Percentiles rank a stretch among this genome's conserved stretches.
Evolutionary conservation across 2,797 vertebrate genomes (phyloP).

Genomic region (Aselliscus stoliczkanus): DNA sequence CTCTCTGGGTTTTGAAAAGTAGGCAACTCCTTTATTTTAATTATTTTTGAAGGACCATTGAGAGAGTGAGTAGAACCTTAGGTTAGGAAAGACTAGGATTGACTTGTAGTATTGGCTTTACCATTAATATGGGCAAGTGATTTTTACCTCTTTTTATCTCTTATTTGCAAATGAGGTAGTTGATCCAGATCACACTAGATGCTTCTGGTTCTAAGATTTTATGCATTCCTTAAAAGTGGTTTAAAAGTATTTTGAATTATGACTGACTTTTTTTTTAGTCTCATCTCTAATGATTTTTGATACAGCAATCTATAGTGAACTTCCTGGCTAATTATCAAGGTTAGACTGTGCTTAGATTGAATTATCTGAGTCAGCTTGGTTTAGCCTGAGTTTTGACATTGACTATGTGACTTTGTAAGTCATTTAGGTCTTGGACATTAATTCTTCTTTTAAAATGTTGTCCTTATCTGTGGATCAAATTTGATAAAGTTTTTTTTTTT

Average conservation of each 20-base stretch:
- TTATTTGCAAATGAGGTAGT: not conserved
- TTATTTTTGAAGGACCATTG: constrained; percentile 9
- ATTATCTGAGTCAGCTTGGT: not conserved
- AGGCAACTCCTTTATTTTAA: not conserved
- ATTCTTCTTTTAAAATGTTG: constrained; percentile 5
- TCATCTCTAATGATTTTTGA: not conserved
- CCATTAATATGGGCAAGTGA: not conserved
- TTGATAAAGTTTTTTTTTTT: constrained; percentile 27
- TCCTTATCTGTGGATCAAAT: not conserved
- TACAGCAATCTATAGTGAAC: not conserved
- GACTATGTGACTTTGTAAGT: not conserved
- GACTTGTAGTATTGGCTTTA: not conserved
- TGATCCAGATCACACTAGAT: not conserved
- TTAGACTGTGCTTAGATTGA: not conserved
- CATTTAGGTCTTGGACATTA: constrained; percentile 15
- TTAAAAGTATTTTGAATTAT: constrained; percentile 28
- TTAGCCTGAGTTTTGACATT: not conserved
- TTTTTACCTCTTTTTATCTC: not conserved
- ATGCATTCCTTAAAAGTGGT: constrained; percentile 2
- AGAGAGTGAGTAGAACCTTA: not conserved
- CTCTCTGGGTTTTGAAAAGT: not conserved
- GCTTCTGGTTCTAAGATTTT: constrained; percentile 13
- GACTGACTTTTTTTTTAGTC: not conserved
- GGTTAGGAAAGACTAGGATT: not conserved
- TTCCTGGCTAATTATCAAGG: not conserved